phyloP scores from a whole-genome alignment of 2,888 invertebrate species.

The Melanchra persicariae region DNA sequence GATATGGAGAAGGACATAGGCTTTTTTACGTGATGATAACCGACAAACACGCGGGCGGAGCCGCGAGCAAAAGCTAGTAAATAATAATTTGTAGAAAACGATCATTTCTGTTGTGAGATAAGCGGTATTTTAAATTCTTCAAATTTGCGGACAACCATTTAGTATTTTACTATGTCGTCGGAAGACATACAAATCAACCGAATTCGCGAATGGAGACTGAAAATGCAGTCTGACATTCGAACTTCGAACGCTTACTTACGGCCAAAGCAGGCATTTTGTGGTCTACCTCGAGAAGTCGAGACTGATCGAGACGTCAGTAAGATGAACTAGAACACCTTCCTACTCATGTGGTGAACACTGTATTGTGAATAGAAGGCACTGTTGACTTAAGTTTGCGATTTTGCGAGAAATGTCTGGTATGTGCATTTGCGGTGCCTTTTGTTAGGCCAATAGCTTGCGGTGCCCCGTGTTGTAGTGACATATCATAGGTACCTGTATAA shows the following conservation, averaged over 20 bases:
- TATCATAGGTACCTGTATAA: too few species aligned
- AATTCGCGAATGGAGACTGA: background rate
- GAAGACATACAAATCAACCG: constrained; percentile 3
- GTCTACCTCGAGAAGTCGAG: constrained; percentile 38
- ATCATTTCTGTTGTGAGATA: too few species aligned
- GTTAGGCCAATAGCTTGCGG: background rate
- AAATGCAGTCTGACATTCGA: constrained; percentile 25
- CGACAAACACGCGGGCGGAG: too few species aligned
- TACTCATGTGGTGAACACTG: constrained; percentile 25
- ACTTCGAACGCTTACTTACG: constrained; percentile 13
- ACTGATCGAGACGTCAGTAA: constrained; percentile 44
- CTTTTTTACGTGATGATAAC: too few species aligned
- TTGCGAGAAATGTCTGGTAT: constrained; percentile 13
- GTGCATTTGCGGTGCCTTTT: constrained; percentile 23
- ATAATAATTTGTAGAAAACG: too few species aligned
- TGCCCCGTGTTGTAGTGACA: too few species aligned
- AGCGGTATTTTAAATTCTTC: background rate
- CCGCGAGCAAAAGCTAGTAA: too few species aligned
- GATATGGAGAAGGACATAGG: too few species aligned
- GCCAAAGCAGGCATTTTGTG: constrained; percentile 24
- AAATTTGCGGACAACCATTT: constrained; percentile 9
- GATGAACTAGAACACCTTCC: constrained; percentile 28
- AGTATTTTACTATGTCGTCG: constrained; percentile 11
- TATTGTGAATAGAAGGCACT: constrained; percentile 22
- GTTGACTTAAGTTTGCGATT: constrained; percentile 9